These are phyloP conservation scores for Conops quadrifasciatus DNA, from an alignment of 2,888 invertebrate species.

Conservation along the genomic window DNA sequence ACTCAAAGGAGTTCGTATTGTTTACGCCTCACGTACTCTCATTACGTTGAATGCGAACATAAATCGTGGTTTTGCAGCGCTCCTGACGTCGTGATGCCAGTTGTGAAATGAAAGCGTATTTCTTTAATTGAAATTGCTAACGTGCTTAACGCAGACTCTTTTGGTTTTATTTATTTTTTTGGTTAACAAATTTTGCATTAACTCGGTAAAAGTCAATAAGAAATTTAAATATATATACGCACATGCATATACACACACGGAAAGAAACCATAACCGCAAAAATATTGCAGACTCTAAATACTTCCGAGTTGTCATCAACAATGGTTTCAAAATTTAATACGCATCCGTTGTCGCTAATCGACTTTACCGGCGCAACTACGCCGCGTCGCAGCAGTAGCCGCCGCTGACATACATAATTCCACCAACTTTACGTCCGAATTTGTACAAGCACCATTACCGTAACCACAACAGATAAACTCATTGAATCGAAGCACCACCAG, in stretches of 20 bases:
- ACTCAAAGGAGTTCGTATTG: not conserved
- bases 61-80: not conserved
- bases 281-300: not conserved
- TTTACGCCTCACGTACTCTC: not conserved
- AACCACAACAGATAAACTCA: constrained; percentile 28
- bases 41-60: not conserved
- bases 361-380: too few species aligned
- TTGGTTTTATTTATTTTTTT: constrained; percentile 9
- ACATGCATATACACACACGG: too few species aligned
- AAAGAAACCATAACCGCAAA: not conserved
- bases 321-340: too few species aligned
- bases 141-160: not conserved
- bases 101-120: not conserved
- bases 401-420: too few species aligned
- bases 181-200: not conserved
- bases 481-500: constrained; percentile 1
- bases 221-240: too few species aligned
- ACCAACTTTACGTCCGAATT: too few species aligned
- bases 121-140: not conserved
- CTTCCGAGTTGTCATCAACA: too few species aligned
- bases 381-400: too few species aligned
- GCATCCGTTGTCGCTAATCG: too few species aligned
- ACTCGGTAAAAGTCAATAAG: not conserved
- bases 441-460: constrained; percentile 16
- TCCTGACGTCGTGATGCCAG: not conserved